Evolutionary conservation across 2,113 vertebrate genomes (phyloP).

Genomic region (Brienomyrus longianalis): DNA sequence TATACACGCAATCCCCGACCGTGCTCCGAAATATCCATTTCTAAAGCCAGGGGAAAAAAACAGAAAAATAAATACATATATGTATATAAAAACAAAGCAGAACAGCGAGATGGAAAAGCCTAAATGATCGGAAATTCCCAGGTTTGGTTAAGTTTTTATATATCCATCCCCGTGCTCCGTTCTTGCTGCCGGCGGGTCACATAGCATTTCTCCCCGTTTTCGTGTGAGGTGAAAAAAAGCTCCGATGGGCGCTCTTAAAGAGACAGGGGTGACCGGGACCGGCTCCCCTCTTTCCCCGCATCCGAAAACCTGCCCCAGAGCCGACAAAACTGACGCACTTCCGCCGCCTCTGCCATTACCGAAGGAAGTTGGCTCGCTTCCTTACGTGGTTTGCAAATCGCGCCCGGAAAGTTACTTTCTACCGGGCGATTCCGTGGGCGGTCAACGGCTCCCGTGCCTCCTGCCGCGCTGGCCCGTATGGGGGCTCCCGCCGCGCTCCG

Average conservation of each 20-base stretch:
- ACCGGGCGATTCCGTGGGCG: constrained; percentile 21
- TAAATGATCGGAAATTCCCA: constrained; percentile 43
- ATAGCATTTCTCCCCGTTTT: constrained; percentile 49
- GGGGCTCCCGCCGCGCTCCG: background rate
- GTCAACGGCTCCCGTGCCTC: background rate
- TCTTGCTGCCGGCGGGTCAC: constrained; percentile 47
- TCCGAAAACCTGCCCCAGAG: constrained; percentile 61
- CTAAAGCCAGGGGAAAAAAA: constrained; percentile 35
- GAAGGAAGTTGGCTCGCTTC: constrained; percentile 65
- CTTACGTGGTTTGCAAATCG: constrained; percentile 34
- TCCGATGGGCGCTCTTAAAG: constrained; percentile 70
- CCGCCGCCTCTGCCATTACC: constrained; percentile 64
- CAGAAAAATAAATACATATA: background rate
- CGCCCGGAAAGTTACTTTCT: constrained; percentile 39
- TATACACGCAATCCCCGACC: constrained; percentile 42
- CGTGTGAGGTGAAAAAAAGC: constrained; percentile 50
- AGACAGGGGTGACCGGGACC: constrained; percentile 68
- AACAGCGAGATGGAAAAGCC: background rate
- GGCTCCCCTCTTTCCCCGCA: constrained; percentile 48
- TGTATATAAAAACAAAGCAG: background rate
- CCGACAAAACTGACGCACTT: constrained; percentile 77
- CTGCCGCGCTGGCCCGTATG: background rate
- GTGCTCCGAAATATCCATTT: constrained; percentile 48
- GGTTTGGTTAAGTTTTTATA: constrained; percentile 52
- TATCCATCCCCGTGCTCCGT: constrained; percentile 54